Evolutionary conservation across 2,888 invertebrate species (phyloP).

Genomic region (Brachylomia viminalis): DNA sequence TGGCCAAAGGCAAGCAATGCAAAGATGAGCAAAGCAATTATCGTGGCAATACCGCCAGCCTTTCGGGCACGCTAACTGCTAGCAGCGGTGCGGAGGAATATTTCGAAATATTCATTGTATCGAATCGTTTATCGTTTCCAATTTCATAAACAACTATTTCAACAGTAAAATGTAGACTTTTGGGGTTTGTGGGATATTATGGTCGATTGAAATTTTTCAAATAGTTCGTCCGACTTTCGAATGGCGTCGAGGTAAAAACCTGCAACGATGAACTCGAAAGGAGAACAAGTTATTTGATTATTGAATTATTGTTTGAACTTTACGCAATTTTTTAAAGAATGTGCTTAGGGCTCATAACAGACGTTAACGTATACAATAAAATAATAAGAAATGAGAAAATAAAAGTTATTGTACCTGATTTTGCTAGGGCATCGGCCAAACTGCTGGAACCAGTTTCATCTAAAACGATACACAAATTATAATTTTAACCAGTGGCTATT

Average conservation of each 20-base stretch:
- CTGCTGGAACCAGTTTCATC: background rate
- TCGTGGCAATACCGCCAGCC: too few relatives aligned
- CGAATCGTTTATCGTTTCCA: too few relatives aligned
- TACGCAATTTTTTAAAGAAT: background rate
- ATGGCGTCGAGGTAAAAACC: background rate
- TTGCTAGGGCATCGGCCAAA: background rate
- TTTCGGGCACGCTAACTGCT: too few relatives aligned
- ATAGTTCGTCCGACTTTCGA: background rate
- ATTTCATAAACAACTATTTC: too few relatives aligned
- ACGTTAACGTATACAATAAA: background rate
- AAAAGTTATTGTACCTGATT: slow-evolving; percentile 1
- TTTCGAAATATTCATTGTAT: too few relatives aligned
- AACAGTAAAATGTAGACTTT: too few relatives aligned
- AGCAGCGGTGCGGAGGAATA: too few relatives aligned
- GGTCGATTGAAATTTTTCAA: too few relatives aligned
- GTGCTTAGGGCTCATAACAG: background rate
- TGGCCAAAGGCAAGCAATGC: too few relatives aligned
- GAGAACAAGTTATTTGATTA: background rate
- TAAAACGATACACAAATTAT: background rate
- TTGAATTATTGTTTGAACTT: background rate
- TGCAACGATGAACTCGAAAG: background rate
- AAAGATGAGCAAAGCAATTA: too few relatives aligned
- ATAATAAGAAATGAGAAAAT: background rate
- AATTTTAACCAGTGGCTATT: background rate
- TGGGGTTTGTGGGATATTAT: too few relatives aligned